Conservation (phyloP, 2,888 invertebrate genomes). For the Morpho achilles region DNA sequence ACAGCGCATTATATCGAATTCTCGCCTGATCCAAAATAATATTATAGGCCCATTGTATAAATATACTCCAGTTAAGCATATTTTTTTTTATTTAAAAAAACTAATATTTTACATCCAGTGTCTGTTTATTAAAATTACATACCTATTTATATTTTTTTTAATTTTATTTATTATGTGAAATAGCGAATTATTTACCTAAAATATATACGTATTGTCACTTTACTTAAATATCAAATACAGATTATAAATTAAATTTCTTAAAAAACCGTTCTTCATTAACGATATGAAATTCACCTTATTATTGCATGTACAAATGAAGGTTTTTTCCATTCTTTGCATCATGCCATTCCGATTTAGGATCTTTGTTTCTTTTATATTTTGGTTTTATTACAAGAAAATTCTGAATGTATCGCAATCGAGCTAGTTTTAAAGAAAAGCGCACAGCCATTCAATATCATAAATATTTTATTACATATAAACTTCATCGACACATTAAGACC, state of each 20-base stretch:
- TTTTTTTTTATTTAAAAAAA: too few species aligned
- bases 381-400: constrained; percentile 14
- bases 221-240: constrained; percentile 17
- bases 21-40: too few species aligned
- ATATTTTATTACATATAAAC: constrained; percentile 34
- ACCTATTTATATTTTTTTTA: too few species aligned
- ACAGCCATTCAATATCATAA: constrained; percentile 64
- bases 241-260: constrained; percentile 21
- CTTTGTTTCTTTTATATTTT: too few species aligned
- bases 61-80: too few species aligned
- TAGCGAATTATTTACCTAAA: too few species aligned
- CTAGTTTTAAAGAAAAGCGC: constrained; percentile 64
- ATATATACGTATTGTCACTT: constrained; percentile 6
- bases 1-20: too few species aligned
- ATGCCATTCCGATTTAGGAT: constrained; percentile 28
- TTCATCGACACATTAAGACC: constrained; percentile 38
- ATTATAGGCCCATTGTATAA: too few species aligned
- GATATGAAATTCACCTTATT: constrained; percentile 35
- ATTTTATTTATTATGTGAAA: too few species aligned
- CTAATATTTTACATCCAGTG: too few species aligned
- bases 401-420: constrained; percentile 59
- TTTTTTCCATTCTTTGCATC: constrained; percentile 39
- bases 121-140: too few species aligned
- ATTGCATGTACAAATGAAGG: constrained; percentile 40
- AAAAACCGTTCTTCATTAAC: constrained; percentile 34